A percentile compares a stretch with the other conserved stretches of the same genome.
phyloP scores from a whole-genome alignment of 2,113 vertebrate genomes.

The Pteronura brasiliensis region DNA sequence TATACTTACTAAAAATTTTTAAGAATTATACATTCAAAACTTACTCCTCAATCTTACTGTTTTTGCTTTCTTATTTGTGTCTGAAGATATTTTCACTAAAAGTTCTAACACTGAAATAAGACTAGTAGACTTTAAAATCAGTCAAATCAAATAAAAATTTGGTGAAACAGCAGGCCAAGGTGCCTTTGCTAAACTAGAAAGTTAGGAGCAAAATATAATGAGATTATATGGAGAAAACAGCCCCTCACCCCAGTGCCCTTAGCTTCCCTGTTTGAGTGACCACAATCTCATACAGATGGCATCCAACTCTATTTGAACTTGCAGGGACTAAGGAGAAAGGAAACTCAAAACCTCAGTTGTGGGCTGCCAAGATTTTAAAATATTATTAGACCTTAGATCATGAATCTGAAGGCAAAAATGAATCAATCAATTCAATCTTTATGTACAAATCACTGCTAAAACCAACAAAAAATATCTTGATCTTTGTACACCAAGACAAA shows the following conservation, averaged over 20 bases:
- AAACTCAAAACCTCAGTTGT: slow-evolving; percentile 63
- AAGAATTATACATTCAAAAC: neutral
- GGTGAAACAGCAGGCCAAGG: slow-evolving; percentile 65
- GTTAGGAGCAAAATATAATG: slow-evolving; percentile 64
- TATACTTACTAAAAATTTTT: neutral
- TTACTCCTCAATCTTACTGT: neutral
- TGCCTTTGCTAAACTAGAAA: slow-evolving; percentile 65
- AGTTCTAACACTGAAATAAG: slow-evolving; percentile 36
- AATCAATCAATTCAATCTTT: slow-evolving; percentile 73
- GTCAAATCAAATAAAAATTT: slow-evolving; percentile 60
- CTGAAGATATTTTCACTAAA: slow-evolving; percentile 40
- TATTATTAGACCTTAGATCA: slow-evolving; percentile 66
- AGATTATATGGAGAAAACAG: slow-evolving; percentile 43
- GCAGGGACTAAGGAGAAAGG: slow-evolving; percentile 59
- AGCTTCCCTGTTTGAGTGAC: slow-evolving; percentile 46
- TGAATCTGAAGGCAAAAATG: slow-evolving; percentile 74
- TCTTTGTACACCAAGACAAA: slow-evolving; percentile 64
- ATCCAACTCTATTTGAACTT: slow-evolving; percentile 58
- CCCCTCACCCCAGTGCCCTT: neutral
- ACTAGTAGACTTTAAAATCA: slow-evolving; percentile 53
- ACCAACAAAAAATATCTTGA: slow-evolving; percentile 67
- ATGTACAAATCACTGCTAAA: slow-evolving; percentile 72
- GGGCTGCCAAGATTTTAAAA: slow-evolving; percentile 70
- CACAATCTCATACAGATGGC: slow-evolving; percentile 14
- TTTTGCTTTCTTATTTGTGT: slow-evolving; percentile 31